Evolutionary conservation across 2,888 invertebrate genomes (phyloP).

Genomic region (Chymomyza caudatula): DNA sequence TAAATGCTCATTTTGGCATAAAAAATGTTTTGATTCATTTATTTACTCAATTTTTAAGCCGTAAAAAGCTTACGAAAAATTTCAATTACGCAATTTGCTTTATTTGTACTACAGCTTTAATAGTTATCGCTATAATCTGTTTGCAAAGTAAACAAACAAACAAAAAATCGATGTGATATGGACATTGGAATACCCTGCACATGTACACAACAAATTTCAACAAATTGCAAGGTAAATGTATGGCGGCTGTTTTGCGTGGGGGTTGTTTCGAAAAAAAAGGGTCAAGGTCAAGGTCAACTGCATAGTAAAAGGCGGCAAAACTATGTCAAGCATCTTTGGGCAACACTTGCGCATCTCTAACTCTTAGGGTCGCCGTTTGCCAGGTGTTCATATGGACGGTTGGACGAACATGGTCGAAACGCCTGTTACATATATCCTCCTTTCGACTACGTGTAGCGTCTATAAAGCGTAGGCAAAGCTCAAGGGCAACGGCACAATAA

Average conservation of each 20-base stretch:
- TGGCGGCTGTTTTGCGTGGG: too few species aligned
- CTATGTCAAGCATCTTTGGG: too few species aligned
- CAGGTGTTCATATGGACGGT: not conserved
- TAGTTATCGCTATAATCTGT: not conserved
- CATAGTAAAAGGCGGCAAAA: too few species aligned
- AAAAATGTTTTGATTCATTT: not conserved
- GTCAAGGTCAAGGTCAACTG: not conserved
- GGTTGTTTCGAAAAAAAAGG: not conserved
- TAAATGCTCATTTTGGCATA: not conserved
- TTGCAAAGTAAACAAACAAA: not conserved
- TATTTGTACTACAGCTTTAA: not conserved
- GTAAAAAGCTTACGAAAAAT: not conserved
- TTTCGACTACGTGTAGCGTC: too few species aligned
- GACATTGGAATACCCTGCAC: too few species aligned
- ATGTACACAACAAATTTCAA: too few species aligned
- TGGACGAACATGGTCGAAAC: not conserved
- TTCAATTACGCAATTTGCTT: not conserved
- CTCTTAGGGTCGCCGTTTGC: not conserved
- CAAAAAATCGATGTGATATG: too few species aligned
- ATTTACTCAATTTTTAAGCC: not conserved
- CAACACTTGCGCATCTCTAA: too few species aligned
- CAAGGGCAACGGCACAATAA: too few species aligned
- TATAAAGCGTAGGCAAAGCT: too few species aligned
- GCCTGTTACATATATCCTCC: too few species aligned
- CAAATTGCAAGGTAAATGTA: too few species aligned